Conservation (phyloP, 1,140 invertebrate genomes). For the Sipha flava region DNA sequence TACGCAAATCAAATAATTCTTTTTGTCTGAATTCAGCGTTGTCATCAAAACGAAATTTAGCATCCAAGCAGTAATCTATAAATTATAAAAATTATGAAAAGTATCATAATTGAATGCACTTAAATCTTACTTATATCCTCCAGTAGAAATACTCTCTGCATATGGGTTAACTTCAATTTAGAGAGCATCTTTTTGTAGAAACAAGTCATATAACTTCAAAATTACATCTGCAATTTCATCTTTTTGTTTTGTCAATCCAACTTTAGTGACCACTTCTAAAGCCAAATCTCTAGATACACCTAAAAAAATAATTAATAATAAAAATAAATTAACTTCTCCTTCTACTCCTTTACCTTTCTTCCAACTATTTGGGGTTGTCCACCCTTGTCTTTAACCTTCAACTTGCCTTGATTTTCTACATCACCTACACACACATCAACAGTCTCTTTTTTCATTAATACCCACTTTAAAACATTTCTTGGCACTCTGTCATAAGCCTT, state of each 20-base stretch:
- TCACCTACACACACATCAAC: too few species aligned
- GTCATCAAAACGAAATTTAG: conserved; percentile 91
- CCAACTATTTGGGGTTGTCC: too few species aligned
- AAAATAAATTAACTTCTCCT: too few species aligned
- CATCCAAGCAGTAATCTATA: conserved; percentile 86
- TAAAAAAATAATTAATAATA: conserved; percentile 31
- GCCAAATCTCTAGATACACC: conserved; percentile 68
- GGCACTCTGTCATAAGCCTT: too few species aligned
- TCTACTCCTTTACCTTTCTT: too few species aligned
- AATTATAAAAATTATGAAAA: conserved; percentile 44
- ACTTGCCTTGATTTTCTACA: too few species aligned
- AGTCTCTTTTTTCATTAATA: too few species aligned
- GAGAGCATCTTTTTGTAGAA: conserved; percentile 82
- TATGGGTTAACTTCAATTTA: conserved; percentile 95
- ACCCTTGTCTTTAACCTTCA: too few species aligned
- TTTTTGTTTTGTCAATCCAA: conserved; percentile 68
- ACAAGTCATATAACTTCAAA: conserved; percentile 78
- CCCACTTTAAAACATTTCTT: too few species aligned
- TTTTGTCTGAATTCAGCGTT: conserved; percentile 93
- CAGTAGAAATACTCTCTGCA: conserved; percentile 75
- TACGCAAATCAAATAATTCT: conserved; percentile 74
- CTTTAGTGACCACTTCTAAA: conserved; percentile 60
- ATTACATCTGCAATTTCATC: conserved; percentile 73
- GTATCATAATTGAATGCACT: conserved; percentile 62
- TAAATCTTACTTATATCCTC: conserved; percentile 48